phyloP scores from a whole-genome alignment of 2,888 invertebrate species.

The Hirtodrosophila confusa region DNA sequence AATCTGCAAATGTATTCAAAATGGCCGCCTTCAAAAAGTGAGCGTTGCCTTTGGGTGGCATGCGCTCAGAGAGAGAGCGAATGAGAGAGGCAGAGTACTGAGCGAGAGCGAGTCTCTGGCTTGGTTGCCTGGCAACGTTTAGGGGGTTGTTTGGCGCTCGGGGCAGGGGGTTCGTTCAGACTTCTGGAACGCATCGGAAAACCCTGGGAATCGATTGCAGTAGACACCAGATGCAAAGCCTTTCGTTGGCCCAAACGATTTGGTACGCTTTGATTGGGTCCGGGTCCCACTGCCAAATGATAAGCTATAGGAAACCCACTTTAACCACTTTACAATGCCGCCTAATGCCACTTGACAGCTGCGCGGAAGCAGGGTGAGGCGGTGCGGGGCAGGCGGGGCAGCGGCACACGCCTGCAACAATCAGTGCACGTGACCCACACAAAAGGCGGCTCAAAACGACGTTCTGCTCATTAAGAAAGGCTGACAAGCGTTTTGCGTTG shows the following conservation, averaged over 20 bases:
- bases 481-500: constrained; percentile 69
- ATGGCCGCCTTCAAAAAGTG: constrained; percentile 63
- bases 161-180: constrained; percentile 26
- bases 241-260: constrained; percentile 69
- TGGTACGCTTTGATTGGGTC: constrained; percentile 60
- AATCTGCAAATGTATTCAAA: constrained; percentile 69
- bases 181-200: constrained; percentile 14
- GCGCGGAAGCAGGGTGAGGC: constrained; percentile 19
- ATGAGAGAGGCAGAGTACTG: constrained; percentile 22
- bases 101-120: constrained; percentile 45
- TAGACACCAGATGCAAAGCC: constrained; percentile 79
- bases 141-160: constrained; percentile 54
- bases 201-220: constrained; percentile 68
- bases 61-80: constrained; percentile 42
- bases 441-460: constrained; percentile 62
- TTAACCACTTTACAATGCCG: constrained; percentile 50
- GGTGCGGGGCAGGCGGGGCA: neutral
- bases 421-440: constrained; percentile 68
- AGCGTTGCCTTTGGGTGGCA: constrained; percentile 28
- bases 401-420: constrained; percentile 37
- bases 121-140: constrained; percentile 54
- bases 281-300: constrained; percentile 39
- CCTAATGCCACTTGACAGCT: constrained; percentile 64
- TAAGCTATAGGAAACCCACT: constrained; percentile 12
- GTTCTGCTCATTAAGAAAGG: constrained; percentile 73